A percentile compares a stretch with the other conserved stretches of the same genome.
phyloP scores from a whole-genome alignment of 2,113 vertebrate species.

The Toxotes chatareus region DNA sequence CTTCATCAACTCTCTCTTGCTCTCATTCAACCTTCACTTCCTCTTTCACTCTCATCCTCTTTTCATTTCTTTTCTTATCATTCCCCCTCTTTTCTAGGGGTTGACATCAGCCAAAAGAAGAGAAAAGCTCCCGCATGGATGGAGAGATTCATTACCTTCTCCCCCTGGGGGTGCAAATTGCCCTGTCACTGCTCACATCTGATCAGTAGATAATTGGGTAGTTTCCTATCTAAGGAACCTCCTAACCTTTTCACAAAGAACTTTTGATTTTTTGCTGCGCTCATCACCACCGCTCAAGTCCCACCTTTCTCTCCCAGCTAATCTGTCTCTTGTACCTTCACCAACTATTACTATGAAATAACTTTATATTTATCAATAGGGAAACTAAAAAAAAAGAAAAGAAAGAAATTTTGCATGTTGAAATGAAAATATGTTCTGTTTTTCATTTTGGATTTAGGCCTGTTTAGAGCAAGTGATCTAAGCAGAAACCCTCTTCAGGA shows the following conservation, averaged over 20 bases:
- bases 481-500: slow-evolving; percentile 11
- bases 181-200: slow-evolving; percentile 57
- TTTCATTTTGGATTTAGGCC: neutral
- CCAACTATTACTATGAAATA: neutral
- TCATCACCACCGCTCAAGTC: slow-evolving; percentile 24
- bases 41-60: neutral
- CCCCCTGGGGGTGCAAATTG: slow-evolving; percentile 51
- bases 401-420: neutral
- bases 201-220: slow-evolving; percentile 71
- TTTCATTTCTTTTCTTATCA: neutral
- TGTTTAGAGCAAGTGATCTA: neutral
- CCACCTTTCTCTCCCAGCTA: slow-evolving; percentile 16
- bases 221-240: slow-evolving; percentile 52
- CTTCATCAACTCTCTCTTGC: slow-evolving; percentile 26
- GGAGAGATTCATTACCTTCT: slow-evolving; percentile 57
- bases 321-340: neutral
- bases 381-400: neutral
- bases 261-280: slow-evolving; percentile 36
- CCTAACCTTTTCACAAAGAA: slow-evolving; percentile 44
- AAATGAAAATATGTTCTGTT: neutral
- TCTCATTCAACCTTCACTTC: slow-evolving; percentile 23
- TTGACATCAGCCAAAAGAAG: slow-evolving; percentile 28
- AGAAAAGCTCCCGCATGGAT: slow-evolving; percentile 42
- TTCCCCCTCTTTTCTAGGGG: neutral
- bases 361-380: neutral